phyloP scores from a whole-genome alignment of 1,140 invertebrate species.

The Tetragnatha versicolor region DNA sequence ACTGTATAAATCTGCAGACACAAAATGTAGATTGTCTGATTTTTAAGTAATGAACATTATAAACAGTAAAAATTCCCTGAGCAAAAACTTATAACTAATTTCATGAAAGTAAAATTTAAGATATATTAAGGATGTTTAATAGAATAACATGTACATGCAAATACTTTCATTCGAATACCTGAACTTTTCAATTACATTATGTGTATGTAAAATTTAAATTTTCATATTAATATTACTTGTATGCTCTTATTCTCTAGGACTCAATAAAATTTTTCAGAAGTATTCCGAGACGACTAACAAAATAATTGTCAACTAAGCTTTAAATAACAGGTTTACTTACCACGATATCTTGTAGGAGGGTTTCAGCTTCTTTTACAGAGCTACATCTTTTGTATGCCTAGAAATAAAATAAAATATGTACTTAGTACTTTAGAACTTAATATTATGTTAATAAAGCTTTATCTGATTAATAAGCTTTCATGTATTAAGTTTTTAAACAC shows the following conservation, averaged over 20 bases:
- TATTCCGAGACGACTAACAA: background rate
- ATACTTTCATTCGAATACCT: no score
- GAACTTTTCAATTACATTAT: no score
- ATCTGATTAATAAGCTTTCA: background rate
- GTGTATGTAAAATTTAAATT: background rate
- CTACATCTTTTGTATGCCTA: conserved; percentile 23
- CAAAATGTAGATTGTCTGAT: no score
- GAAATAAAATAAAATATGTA: background rate
- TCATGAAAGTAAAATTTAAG: no score
- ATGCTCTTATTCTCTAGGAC: background rate
- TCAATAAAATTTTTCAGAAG: background rate
- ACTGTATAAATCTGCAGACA: background rate
- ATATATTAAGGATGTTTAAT: no score
- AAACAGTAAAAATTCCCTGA: no score
- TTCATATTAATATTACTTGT: background rate
- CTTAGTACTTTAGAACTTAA: background rate
- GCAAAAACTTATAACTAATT: no score
- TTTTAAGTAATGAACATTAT: no score
- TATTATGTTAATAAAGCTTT: background rate
- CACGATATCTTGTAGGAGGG: conserved; percentile 32
- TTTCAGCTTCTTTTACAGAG: conserved; percentile 3
- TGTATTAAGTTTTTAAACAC: background rate
- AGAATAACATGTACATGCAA: no score
- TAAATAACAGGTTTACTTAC: background rate
- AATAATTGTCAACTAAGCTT: background rate